phyloP scores from a whole-genome alignment of 2,113 vertebrate genomes.

The Steatornis caripensis region DNA sequence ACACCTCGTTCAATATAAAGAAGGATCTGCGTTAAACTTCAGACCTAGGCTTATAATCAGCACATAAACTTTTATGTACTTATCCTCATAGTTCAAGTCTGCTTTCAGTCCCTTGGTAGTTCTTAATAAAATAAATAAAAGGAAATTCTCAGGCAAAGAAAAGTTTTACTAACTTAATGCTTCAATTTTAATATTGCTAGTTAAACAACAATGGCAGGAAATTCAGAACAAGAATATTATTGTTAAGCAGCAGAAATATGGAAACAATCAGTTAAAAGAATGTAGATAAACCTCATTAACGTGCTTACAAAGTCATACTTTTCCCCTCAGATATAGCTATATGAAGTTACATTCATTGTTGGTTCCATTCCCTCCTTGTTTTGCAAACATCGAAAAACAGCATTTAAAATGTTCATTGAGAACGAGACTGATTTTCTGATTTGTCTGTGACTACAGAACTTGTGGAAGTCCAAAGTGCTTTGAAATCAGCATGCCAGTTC shows the following conservation, averaged over 20 bases:
- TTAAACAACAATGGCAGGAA: background rate
- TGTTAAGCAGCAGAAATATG: slow-evolving; percentile 1
- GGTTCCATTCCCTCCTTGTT: background rate
- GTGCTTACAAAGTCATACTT: background rate
- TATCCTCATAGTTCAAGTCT: background rate
- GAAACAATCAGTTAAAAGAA: background rate
- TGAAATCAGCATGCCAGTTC: background rate
- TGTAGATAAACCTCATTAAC: background rate
- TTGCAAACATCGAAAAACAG: background rate
- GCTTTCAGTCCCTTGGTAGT: background rate
- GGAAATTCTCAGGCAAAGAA: background rate
- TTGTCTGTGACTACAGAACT: background rate
- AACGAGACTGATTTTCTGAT: background rate
- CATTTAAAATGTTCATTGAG: background rate
- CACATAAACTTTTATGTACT: background rate
- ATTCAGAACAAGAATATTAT: background rate
- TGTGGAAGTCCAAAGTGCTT: background rate
- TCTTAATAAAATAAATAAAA: slow-evolving; percentile 15
- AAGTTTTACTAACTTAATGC: background rate
- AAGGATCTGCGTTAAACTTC: background rate
- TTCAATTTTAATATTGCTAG: background rate
- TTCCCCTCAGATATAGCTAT: background rate
- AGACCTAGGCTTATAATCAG: background rate
- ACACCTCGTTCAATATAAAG: background rate
- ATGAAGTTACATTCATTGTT: background rate